These are phyloP conservation scores for Ypsolopha sequella DNA, from an alignment of 2,888 invertebrate genomes.

Conservation along the genomic window DNA sequence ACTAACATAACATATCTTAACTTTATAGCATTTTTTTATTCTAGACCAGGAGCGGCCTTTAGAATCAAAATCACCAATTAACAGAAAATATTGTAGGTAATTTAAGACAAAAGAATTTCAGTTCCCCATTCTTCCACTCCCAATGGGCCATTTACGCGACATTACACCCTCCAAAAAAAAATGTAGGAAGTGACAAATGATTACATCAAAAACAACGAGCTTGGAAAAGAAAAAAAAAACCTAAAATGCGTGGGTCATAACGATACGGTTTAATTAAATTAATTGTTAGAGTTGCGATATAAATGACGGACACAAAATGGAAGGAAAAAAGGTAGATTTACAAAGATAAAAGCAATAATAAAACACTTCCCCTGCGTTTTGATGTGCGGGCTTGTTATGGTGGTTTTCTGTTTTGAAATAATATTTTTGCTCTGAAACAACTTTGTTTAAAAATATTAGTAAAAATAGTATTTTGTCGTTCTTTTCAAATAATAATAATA, in stretches of 20 bases:
- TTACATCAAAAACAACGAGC: conserved; percentile 40
- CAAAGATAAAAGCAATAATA: conserved; percentile 62
- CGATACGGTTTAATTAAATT: conserved; percentile 10
- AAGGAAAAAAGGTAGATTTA: conserved; percentile 49
- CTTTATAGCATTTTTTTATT: no score
- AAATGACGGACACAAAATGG: conserved; percentile 58
- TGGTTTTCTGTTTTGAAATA: conserved; percentile 11
- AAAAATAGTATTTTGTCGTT: no score
- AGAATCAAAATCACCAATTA: no score
- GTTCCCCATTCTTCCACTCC: no score
- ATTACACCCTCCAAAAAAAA: conserved; percentile 17
- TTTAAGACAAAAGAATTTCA: no score
- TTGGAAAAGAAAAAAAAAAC: conserved; percentile 21
- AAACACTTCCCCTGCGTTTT: conserved; percentile 48
- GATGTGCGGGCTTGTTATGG: conserved; percentile 22
- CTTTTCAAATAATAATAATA: no score
- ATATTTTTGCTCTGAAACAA: no score
- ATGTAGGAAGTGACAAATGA: conserved; percentile 33
- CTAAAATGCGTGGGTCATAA: conserved; percentile 37
- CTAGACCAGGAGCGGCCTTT: no score
- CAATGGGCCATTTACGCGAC: conserved; percentile 14
- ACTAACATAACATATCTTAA: no score
- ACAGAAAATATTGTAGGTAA: no score
- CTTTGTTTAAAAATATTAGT: no score
- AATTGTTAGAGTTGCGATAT: conserved; percentile 60